A percentile compares a stretch with the other conserved stretches of the same genome.
Conservation (phyloP, 2,888 invertebrate species). For the Aspidiotus destructor region DNA sequence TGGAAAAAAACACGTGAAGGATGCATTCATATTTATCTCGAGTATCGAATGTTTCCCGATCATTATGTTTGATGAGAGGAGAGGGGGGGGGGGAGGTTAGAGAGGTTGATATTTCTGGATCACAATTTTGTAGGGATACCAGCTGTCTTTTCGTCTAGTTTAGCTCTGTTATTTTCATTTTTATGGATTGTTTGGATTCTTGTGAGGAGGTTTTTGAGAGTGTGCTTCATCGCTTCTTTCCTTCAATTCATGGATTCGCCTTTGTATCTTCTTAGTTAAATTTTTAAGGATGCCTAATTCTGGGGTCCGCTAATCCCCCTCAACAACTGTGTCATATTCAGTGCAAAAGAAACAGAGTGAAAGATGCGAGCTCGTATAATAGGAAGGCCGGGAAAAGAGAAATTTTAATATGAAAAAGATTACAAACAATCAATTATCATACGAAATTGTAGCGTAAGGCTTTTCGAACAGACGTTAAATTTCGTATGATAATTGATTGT, state of each 20-base stretch:
- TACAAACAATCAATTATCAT: too few species aligned
- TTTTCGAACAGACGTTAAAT: too few species aligned
- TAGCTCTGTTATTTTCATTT: not conserved
- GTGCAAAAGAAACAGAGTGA: too few species aligned
- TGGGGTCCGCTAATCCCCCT: not conserved
- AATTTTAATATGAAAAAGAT: too few species aligned
- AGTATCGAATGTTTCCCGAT: not conserved
- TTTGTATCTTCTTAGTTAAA: not conserved
- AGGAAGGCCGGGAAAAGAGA: too few species aligned
- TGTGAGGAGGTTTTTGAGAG: not conserved
- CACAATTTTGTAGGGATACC: not conserved
- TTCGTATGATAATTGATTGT: too few species aligned
- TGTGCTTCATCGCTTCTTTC: not conserved
- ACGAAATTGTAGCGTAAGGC: too few species aligned
- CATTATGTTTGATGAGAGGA: not conserved
- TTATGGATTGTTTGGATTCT: not conserved
- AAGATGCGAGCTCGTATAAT: too few species aligned
- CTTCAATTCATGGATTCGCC: not conserved
- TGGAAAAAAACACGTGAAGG: not conserved
- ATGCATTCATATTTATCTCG: conserved; percentile 1
- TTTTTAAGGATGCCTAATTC: not conserved
- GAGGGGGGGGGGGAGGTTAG: not conserved
- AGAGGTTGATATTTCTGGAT: not conserved
- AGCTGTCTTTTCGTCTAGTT: not conserved
- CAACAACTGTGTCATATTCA: not conserved